A percentile compares a stretch with the other conserved stretches of the same genome.
Conservation (phyloP, 2,888 invertebrate genomes). For the Stenurella melanura region DNA sequence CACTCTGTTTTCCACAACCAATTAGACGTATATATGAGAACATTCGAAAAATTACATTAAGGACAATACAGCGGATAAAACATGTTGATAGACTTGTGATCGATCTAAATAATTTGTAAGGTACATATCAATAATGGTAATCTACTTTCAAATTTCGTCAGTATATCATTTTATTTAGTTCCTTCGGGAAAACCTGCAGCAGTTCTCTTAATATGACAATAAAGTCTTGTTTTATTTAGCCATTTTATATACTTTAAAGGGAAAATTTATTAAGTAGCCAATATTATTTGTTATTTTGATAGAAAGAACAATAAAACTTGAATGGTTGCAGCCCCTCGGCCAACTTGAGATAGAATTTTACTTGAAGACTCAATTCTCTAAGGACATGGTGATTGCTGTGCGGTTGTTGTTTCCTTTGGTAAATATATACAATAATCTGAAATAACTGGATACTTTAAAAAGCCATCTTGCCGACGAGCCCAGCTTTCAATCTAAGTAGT, state of each 20-base stretch:
- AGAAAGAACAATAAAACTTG: slow-evolving; percentile 27
- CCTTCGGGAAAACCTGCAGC: not conserved
- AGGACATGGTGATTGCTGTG: slow-evolving; percentile 27
- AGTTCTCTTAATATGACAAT: not conserved
- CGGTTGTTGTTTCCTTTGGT: slow-evolving; percentile 25
- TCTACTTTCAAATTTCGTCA: too few relatives aligned
- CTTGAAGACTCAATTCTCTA: slow-evolving; percentile 22
- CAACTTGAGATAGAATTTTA: slow-evolving; percentile 24
- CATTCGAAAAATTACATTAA: too few relatives aligned
- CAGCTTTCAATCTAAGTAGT: not conserved
- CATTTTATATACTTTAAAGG: not conserved
- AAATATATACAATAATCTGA: slow-evolving; percentile 15
- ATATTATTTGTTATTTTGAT: slow-evolving; percentile 29
- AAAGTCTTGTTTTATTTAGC: not conserved
- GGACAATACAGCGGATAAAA: too few relatives aligned
- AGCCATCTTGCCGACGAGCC: not conserved
- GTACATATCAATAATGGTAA: too few relatives aligned
- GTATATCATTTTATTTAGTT: too few relatives aligned
- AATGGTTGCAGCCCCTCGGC: slow-evolving; percentile 23
- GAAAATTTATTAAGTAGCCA: slow-evolving; percentile 29
- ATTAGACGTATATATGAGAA: too few relatives aligned
- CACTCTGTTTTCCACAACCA: too few relatives aligned
- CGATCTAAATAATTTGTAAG: too few relatives aligned
- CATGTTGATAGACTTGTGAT: too few relatives aligned
- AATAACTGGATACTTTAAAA: slow-evolving; percentile 6